Evolutionary conservation across 2,797 vertebrate genomes (phyloP).

Genomic region (Podarcis lilfordi): DNA sequence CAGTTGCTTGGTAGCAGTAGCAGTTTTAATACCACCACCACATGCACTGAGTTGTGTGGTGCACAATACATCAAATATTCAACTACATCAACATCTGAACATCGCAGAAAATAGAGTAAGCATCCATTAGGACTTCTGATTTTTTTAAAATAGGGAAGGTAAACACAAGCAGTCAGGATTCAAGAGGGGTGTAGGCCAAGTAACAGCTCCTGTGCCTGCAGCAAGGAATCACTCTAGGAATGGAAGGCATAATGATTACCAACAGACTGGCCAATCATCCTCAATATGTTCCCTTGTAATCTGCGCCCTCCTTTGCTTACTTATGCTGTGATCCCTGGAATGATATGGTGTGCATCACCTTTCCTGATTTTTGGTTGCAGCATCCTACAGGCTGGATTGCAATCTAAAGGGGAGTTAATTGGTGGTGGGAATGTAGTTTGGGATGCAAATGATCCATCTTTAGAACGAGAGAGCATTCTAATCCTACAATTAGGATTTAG

Average conservation of each 20-base stretch:
- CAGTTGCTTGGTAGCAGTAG: not conserved
- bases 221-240: not conserved
- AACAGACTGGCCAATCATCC: too few relatives aligned
- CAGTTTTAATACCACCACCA: not conserved
- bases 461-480: not conserved
- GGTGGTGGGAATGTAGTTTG: not conserved
- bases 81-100: accelerated
- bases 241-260: too few relatives aligned
- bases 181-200: not conserved
- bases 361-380: not conserved
- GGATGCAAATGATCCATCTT: not conserved
- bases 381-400: not conserved
- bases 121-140: not conserved
- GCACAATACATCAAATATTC: not conserved
- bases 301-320: too few relatives aligned
- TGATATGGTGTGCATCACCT: not conserved
- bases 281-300: too few relatives aligned
- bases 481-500: not conserved
- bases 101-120: not conserved
- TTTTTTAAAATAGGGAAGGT: not conserved
- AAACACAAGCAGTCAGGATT: not conserved
- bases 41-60: not conserved
- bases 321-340: not conserved
- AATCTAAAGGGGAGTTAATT: not conserved
- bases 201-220: not conserved